These are phyloP conservation scores for Xiphias gladius DNA, from an alignment of 2,113 vertebrate genomes.

Conservation along the genomic window DNA sequence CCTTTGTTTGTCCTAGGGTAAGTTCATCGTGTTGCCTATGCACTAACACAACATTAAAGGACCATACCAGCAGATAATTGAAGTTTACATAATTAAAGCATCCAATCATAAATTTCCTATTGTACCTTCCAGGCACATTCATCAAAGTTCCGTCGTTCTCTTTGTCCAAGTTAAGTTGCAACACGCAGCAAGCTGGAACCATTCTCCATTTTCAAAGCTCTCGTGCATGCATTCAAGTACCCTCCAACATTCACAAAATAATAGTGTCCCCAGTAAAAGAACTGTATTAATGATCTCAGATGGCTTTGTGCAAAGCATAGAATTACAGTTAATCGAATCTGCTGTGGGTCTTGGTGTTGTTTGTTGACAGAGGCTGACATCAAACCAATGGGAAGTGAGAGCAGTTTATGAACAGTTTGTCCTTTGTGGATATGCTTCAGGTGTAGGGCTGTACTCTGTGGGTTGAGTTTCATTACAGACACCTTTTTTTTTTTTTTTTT, in stretches of 20 bases:
- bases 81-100: neutral
- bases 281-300: neutral
- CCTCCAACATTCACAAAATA: neutral
- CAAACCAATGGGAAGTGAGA: neutral
- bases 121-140: neutral
- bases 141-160: neutral
- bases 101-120: neutral
- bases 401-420: neutral
- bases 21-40: slow-evolving; percentile 64
- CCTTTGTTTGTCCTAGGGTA: slow-evolving; percentile 89
- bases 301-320: neutral
- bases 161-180: neutral
- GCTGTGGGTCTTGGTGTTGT: neutral
- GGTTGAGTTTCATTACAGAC: slow-evolving; percentile 1
- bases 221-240: neutral
- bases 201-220: neutral
- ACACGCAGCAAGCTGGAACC: neutral
- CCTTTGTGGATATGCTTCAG: slow-evolving; percentile 2
- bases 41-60: neutral
- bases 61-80: neutral
- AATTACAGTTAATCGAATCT: neutral
- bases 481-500: no score
- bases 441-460: neutral
- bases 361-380: neutral
- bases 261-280: no score